Evolutionary conservation across 2,113 vertebrate genomes (phyloP), one percentile per base, ranked within the genome.

Genomic region (Acanthisitta chloris): DNA sequence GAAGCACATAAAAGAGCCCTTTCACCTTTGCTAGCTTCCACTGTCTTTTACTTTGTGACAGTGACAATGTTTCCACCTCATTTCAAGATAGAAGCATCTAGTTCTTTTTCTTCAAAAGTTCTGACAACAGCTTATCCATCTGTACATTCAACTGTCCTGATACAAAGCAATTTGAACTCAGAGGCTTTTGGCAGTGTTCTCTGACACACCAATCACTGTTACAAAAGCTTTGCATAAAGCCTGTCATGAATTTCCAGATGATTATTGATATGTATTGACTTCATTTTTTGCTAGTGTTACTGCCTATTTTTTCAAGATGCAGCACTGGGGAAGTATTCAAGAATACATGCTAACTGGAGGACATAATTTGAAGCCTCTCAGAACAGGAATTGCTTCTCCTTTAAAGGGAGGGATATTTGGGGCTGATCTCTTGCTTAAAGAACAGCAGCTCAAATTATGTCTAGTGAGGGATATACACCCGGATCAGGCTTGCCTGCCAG

Each of bases 41-140:
- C 94, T 52, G 65, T 84, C 81, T 94, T 94, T 55, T 94, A 71
- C 92, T 94, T 90, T 93, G 90, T 70, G 42, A 29, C 6, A 57
- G 6, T 34, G 31, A 64, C 61, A 80, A 17, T 72, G 70, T 94
- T 90, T 90, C 92, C 14, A 78, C 70, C 86, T 42, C 3, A 18
- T 34, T 86, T 88, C 80, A 93, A 65, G 79, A 83, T 12, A 8
- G 54, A 92, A 92, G 29, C 31, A 59, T 80, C 9, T 23, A 19
- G 8, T 74, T 91, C 38, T 94, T 92, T 88, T 51, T 92, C n/a
- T 36, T 95, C 45, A 96, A 89, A 89, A 86, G 58, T 69, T 66
- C 70, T 96, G 36, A 76, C 93, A 91, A 85, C 42, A 57, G 52
- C 33, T 8, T 96, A 90, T 71, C 91, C 81, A 36, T 81, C 81